phyloP scores from a whole-genome alignment of 2,797 vertebrate genomes.

The Enteromius fasciolatus region DNA sequence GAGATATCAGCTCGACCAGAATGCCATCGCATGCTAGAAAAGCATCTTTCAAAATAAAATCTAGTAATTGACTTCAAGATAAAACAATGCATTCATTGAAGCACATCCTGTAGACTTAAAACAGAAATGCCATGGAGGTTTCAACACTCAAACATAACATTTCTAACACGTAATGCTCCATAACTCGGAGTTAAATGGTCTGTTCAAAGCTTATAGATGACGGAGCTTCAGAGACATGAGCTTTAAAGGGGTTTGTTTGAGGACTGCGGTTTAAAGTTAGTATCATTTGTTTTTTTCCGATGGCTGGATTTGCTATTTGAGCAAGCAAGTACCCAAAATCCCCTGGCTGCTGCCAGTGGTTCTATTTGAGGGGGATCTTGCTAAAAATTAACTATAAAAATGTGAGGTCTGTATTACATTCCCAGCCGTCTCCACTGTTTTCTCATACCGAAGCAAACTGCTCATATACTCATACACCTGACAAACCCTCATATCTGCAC shows the following conservation, averaged over 20 bases:
- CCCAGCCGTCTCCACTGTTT: not conserved
- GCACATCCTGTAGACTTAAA: not conserved
- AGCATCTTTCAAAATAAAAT: slow-evolving; percentile 6
- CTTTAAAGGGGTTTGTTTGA: slow-evolving; percentile 12
- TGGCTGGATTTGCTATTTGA: slow-evolving; percentile 14
- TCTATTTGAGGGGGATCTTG: slow-evolving; percentile 4
- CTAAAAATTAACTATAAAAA: slow-evolving; percentile 20
- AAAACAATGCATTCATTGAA: slow-evolving; percentile 22
- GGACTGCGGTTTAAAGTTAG: slow-evolving; percentile 25
- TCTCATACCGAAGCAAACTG: slow-evolving; percentile 14
- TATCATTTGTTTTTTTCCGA: slow-evolving; percentile 9
- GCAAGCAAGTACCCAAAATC: slow-evolving; percentile 24
- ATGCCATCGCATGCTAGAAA: slow-evolving; percentile 5
- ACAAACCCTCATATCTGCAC: not conserved
- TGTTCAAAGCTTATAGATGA: slow-evolving; percentile 29
- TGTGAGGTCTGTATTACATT: slow-evolving; percentile 2
- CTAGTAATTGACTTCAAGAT: not conserved
- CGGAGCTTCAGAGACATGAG: not conserved
- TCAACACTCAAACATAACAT: slow-evolving; percentile 7
- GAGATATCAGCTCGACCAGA: not conserved
- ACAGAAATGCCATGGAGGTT: not conserved
- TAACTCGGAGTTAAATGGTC: not conserved
- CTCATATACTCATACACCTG: not conserved
- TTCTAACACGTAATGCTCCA: slow-evolving; percentile 12
- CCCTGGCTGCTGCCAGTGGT: slow-evolving; percentile 5